Evolutionary conservation across 2,113 vertebrate species (phyloP).

Genomic region (Capreolus pygargus): DNA sequence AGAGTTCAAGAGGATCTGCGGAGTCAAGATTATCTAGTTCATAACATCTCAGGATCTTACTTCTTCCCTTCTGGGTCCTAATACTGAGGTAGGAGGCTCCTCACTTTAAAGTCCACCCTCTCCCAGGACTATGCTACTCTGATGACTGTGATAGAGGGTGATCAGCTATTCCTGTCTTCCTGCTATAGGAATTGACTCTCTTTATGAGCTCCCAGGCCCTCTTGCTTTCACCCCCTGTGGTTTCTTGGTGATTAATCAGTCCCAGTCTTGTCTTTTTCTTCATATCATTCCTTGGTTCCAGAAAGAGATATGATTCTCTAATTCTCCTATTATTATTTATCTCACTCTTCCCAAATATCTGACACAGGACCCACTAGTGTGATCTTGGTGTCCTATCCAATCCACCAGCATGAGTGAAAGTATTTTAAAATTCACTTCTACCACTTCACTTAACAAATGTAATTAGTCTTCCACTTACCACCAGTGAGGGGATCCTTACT

Average conservation of each 20-base stretch:
- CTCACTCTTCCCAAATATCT: neutral
- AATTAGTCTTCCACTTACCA: neutral
- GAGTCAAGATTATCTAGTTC: neutral
- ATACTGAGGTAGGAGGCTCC: neutral
- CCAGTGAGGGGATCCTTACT: neutral
- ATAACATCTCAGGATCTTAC: neutral
- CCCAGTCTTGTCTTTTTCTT: neutral
- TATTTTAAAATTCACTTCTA: neutral
- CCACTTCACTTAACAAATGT: neutral
- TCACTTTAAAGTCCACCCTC: neutral
- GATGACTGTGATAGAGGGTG: fast-evolving
- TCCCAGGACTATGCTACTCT: neutral
- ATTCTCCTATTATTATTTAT: neutral
- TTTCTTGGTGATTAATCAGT: neutral
- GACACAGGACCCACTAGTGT: neutral
- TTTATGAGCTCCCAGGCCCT: neutral
- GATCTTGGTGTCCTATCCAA: neutral
- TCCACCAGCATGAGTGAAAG: neutral
- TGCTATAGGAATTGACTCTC: neutral
- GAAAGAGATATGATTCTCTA: neutral
- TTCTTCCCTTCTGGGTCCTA: neutral
- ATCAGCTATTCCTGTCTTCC: neutral
- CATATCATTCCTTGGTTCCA: neutral
- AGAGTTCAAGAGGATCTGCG: neutral
- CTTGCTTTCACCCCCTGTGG: neutral